Evolutionary conservation across 2,113 vertebrate species (phyloP).

Genomic region (Cryptoleucopteryx plumbea): DNA sequence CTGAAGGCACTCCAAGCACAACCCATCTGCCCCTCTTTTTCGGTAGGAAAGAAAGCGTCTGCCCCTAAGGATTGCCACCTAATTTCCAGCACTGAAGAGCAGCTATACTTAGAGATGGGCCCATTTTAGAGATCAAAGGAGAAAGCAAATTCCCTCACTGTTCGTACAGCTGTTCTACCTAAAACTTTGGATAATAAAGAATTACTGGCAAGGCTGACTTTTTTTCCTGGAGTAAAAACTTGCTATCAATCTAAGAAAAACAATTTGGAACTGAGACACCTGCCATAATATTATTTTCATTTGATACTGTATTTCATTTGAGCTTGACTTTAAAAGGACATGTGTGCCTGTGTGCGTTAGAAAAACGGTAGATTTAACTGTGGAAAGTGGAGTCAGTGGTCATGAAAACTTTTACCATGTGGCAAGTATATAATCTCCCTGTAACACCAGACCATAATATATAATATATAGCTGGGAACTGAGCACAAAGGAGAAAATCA

Average conservation of each 20-base stretch:
- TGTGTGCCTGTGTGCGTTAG: not conserved
- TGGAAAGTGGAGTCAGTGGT: conserved; percentile 6
- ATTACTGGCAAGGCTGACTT: not conserved
- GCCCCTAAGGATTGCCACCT: not conserved
- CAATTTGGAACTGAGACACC: conserved; percentile 5
- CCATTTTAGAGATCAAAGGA: not conserved
- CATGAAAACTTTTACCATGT: conserved; percentile 44
- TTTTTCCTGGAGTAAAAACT: not conserved
- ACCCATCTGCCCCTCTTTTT: not conserved
- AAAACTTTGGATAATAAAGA: not conserved
- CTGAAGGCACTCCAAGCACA: not conserved
- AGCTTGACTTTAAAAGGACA: not conserved
- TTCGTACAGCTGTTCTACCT: not conserved
- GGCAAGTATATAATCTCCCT: conserved; percentile 8
- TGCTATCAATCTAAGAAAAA: conserved; percentile 27
- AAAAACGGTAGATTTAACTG: not conserved
- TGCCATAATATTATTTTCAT: conserved; percentile 38
- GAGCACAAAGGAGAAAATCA: conserved; percentile 43
- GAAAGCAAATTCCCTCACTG: not conserved
- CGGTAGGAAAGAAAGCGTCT: not conserved
- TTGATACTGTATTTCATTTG: conserved; percentile 8
- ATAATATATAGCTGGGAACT: not conserved
- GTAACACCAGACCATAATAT: conserved; percentile 18
- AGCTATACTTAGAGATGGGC: not conserved
- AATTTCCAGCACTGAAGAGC: not conserved